phyloP scores from a whole-genome alignment of 2,797 vertebrate species.

The Morus bassanus region DNA sequence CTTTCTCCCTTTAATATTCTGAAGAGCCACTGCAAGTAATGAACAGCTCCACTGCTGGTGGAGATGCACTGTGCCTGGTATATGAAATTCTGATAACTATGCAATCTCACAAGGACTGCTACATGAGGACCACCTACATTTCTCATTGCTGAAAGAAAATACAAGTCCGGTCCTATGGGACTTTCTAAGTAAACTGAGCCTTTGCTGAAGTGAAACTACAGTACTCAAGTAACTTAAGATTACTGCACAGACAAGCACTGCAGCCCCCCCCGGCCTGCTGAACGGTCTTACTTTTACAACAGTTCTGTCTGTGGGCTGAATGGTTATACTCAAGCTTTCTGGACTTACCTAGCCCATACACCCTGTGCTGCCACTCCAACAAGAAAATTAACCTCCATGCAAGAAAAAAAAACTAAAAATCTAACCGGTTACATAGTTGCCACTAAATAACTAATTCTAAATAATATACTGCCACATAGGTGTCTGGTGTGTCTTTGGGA shows the following conservation, averaged over 20 bases:
- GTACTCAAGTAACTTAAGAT: not conserved
- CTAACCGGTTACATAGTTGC: not conserved
- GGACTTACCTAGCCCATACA: not conserved
- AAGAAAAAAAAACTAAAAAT: not conserved
- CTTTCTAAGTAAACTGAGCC: not conserved
- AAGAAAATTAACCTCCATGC: not conserved
- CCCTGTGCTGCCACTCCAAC: not conserved
- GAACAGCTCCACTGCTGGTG: not conserved
- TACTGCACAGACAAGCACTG: not conserved
- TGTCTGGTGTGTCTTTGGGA: not conserved
- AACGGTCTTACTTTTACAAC: no score
- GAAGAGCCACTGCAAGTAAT: not conserved
- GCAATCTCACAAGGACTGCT: not conserved
- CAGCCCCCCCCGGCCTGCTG: not conserved
- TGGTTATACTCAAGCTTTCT: not conserved
- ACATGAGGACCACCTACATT: not conserved
- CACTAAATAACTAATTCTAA: not conserved
- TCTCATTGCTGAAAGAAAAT: not conserved
- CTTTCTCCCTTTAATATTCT: not conserved
- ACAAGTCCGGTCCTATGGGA: not conserved
- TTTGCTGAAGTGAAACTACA: not conserved
- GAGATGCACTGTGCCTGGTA: not conserved
- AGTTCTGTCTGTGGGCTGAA: accelerated
- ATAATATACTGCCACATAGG: not conserved
- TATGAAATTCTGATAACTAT: not conserved